Evolutionary conservation across 2,888 invertebrate genomes (phyloP).

Genomic region (Sarcophaga carnaria): DNA sequence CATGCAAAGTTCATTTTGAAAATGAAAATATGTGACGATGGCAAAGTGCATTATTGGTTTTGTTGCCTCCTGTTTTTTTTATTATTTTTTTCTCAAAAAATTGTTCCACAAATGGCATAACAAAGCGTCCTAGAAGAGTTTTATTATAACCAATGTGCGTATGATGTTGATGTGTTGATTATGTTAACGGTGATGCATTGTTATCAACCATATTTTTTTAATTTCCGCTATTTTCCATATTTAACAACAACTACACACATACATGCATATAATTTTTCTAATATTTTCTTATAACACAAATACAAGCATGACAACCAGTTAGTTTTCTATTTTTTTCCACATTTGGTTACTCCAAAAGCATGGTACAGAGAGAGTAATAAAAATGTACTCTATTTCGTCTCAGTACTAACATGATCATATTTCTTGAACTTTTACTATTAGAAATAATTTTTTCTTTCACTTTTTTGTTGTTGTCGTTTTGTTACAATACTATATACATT

Average conservation of each 20-base stretch:
- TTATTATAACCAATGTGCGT: no score
- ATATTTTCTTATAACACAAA: background rate
- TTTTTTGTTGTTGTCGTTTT: background rate
- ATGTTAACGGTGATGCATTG: constrained; percentile 11
- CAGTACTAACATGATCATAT: background rate
- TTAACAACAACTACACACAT: background rate
- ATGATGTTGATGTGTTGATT: background rate
- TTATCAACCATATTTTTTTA: constrained; percentile 36
- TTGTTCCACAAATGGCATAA: no score
- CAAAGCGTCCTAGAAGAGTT: no score
- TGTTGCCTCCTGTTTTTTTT: no score
- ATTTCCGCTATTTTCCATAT: constrained; percentile 22
- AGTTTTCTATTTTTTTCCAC: no score
- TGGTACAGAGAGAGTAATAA: background rate
- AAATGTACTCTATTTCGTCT: background rate
- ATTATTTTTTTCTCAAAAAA: no score
- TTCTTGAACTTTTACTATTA: background rate
- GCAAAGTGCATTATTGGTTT: background rate
- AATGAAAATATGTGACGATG: background rate
- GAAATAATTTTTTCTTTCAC: background rate
- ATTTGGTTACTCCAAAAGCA: no score
- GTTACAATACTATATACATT: background rate
- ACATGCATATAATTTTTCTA: background rate
- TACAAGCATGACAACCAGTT: no score
- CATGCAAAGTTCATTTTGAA: no score